Percentiles rank a stretch among this genome's conserved stretches.
Conservation (phyloP, 2,888 invertebrate genomes). For the Nemoura dubitans region DNA sequence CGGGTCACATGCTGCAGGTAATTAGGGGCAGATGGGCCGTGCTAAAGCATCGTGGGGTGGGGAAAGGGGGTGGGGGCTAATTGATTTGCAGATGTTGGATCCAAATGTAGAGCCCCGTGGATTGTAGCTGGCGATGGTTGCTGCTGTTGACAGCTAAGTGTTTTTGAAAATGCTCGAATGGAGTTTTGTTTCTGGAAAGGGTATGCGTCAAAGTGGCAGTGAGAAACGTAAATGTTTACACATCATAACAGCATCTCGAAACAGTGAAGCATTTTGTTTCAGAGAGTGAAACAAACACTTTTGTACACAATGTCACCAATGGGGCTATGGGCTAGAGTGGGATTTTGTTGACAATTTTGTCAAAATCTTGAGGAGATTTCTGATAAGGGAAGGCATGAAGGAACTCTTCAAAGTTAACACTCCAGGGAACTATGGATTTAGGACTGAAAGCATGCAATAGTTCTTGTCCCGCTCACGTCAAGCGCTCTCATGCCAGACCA, state of each 20-base stretch:
- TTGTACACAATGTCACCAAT: not conserved
- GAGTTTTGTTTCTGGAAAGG: not conserved
- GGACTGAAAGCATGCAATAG: too few relatives aligned
- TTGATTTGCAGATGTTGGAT: not conserved
- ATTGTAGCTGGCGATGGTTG: not conserved
- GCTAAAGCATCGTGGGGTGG: too few relatives aligned
- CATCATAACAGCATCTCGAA: not conserved
- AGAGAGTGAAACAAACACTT: not conserved
- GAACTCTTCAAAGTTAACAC: too few relatives aligned
- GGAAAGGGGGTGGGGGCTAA: not conserved
- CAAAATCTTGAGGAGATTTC: not conserved
- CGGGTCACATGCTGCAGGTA: not conserved
- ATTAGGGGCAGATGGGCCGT: conserved; percentile 7
- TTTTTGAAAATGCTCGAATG: not conserved
- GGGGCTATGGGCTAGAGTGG: not conserved
- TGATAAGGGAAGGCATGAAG: not conserved
- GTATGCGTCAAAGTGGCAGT: not conserved
- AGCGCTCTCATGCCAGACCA: too few relatives aligned
- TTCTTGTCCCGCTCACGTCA: too few relatives aligned
- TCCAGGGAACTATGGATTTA: too few relatives aligned
- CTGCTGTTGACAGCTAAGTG: not conserved
- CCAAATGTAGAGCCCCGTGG: not conserved
- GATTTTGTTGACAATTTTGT: not conserved
- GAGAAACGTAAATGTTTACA: not conserved
- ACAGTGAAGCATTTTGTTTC: not conserved